Conservation (phyloP, 2,797 vertebrate species). For the Rallus crepitans region DNA sequence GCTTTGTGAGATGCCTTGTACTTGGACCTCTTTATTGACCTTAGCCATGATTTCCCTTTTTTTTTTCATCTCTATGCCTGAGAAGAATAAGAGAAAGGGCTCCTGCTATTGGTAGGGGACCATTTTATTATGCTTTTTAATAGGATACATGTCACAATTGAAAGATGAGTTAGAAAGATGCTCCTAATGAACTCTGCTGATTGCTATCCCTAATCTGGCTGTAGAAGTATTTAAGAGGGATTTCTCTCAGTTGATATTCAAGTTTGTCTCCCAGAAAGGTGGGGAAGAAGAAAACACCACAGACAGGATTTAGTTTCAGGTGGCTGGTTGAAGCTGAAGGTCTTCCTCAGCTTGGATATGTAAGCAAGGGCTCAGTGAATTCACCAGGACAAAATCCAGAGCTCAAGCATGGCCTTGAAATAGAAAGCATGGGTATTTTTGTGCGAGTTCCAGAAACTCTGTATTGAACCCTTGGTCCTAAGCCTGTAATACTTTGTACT, state of each 20-base stretch:
- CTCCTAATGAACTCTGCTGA: background rate
- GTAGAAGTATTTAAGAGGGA: background rate
- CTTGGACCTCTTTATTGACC: background rate
- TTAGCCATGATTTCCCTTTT: background rate
- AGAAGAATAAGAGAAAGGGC: background rate
- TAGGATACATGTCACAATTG: accelerated
- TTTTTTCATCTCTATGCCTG: background rate
- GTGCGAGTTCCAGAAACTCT: background rate
- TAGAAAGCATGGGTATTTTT: background rate
- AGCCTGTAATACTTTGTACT: background rate
- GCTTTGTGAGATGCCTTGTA: background rate
- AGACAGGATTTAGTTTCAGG: background rate
- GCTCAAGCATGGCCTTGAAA: background rate
- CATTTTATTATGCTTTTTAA: background rate
- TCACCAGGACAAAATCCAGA: background rate
- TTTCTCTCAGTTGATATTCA: background rate
- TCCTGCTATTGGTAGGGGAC: background rate
- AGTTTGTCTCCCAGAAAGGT: background rate
- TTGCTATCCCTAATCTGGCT: background rate
- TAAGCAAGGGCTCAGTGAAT: background rate
- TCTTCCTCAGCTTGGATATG: background rate
- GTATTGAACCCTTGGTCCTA: background rate
- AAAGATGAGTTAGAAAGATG: background rate
- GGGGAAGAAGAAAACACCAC: background rate
- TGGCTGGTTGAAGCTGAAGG: background rate